Evolutionary conservation across 2,888 invertebrate genomes (phyloP), one percentile per base, ranked within the genome.

Genomic region (Andrena praecox): DNA sequence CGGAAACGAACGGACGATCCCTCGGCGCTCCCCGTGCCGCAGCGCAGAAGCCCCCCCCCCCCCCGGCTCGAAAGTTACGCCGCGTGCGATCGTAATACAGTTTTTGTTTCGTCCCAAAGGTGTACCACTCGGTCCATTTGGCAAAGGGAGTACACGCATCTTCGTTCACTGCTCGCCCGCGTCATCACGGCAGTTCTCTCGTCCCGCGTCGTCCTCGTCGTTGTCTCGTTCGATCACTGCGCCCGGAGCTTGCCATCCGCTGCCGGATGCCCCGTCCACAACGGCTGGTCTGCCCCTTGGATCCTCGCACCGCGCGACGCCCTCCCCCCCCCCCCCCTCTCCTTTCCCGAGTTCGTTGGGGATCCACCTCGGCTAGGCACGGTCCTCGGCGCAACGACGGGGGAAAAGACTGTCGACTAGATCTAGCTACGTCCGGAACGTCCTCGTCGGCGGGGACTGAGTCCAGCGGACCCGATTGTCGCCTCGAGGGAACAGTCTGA

Each of bases 61-160:
- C 66, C 16, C 59, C 70, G 54, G 27, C 33, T 62, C 48, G 82
- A 82, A 82, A 82, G 56, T 82, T 82, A 82, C 82, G 82, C 64
- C 83, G 69, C 82, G 56, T 56, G 24, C 77, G 77, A 64, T 52
- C 59, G 27, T 56, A 64, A 64, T 67, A 82, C 56, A 73, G 56
- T 75, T 63, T 33, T 62, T 31, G 4, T 48, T 63, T 71, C 29
- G 62, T 67, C 82, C 70, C 67, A 76, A 71, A 60, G 42, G 12
- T 66, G 83, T 76, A 82, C 54, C 82, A 70, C 67, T 75, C 70
- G 82, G 68, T 76, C 59, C 82, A 72, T 73, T 59, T 24, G 83
- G 54, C 66, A 62, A 76, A 69, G 77, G 76, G 77, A 66, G 68
- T 48, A 24, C 35, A 69, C 72, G 76, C 68, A 68, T 72, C 82